Evolutionary conservation across 1,140 invertebrate species (phyloP), one percentile per base, ranked within the genome.

Genomic region (Cyrtorhinus lividipennis): DNA sequence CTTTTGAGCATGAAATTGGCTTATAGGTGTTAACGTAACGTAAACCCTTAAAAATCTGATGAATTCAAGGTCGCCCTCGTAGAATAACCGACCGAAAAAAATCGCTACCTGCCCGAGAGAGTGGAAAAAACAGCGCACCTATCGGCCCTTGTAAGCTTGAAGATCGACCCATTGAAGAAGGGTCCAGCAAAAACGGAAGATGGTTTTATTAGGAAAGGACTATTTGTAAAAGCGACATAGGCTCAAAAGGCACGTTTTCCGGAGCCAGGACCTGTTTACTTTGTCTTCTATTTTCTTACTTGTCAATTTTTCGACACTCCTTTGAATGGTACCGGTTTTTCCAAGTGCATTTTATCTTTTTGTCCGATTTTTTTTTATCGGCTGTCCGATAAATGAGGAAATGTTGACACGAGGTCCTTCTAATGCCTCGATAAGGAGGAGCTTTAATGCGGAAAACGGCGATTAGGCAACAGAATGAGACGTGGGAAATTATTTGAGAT

Each of bases 231-330:
- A 53, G 20, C 10, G 48, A 12, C 8, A 44, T 3, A 22, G 48
- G 8, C 48, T 53, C 48, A 53, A 53, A 53, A 10, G 48, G 48
- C 48, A 53, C 48, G 48, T 53, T 53, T 53, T 53, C 48, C 20
- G 48, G 20, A 53, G 48, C 48, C 48, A 20, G 20, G 48, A 13
- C 48, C 10, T 13, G 48, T 53, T 53, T 53, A 53, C 48, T 53
- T 53, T 53, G 48, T 53, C 48, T 53, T 20, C 5, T 53, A 53
- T 53, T 53, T 53, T 53, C 48, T 53, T 53, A 53, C 48, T 53
- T 53, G 48, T 53, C 48, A 53, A 53, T 53, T 53, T n/a, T 53
- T 53, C 12, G 20, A 53, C 20, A 22, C 48, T 53, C 38, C 38
- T 10, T 53, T 53, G 48, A 53, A 53, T 53, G 10, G 20, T 53